Evolutionary conservation across 2,113 vertebrate genomes (phyloP), one percentile per base, ranked within the genome.

Genomic region (Rhea pennata): DNA sequence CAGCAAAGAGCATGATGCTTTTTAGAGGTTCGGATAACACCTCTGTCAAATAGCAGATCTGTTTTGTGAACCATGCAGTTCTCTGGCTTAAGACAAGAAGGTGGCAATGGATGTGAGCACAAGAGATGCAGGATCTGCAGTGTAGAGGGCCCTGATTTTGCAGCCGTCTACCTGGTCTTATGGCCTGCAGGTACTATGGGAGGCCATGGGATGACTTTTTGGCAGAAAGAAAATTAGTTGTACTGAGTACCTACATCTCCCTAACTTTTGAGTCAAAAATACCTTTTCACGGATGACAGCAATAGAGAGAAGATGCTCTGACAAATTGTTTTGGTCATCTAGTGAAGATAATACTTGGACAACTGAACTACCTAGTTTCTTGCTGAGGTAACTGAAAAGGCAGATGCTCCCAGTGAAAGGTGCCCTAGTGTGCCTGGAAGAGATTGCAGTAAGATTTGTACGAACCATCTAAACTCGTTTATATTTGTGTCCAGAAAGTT

Each of bases 401-500:
- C 10, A 71, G 64, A 42, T 64, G 53, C 86, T 11, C 6, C 17
- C 10, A 54, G 29, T 33, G 33, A 74, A 74, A 71, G 50, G 39
- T 83, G 53, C 23, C 26, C 39, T 39, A 26, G 27, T 31, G 44
- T 31, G 23, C 76, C 36, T 73, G 73, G 40, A 71, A 71, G 10
- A 27, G 39, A 86, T 58, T 29, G 27, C 19, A n/a, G 48, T 17
- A 73, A 31, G 31, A 87, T 82, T 82, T 85, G 84, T 67, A 90
- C 51, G 40, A 54, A 78, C 44, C 20, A 15, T 29, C 87, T 91
- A 82, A 93, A 95, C 48, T n/a, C 53, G 12, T 64, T 93, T 93
- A 94, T 94, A 74, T 78, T 65, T 39, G 66, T 78, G 84, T 51
- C 51, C 77, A 71, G 73, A 94, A 81, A 87, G 56, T 39, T 80